Evolutionary conservation across 2,797 vertebrate genomes (phyloP).

Genomic region (Poeciliopsis paucimaculata): DNA sequence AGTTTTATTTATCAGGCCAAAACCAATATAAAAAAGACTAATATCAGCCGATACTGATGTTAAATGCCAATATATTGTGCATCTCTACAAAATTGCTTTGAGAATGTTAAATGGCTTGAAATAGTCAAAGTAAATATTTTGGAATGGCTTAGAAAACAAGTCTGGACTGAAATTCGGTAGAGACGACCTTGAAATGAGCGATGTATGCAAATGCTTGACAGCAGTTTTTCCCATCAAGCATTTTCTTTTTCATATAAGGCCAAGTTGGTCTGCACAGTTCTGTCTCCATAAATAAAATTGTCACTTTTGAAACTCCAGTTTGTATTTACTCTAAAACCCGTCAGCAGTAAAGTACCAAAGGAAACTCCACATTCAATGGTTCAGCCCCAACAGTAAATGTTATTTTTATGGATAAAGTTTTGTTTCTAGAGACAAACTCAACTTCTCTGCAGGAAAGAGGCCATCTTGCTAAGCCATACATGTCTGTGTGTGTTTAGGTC

Average conservation of each 20-base stretch:
- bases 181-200: neutral
- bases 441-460: neutral
- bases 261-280: neutral
- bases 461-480: no score
- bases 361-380: neutral
- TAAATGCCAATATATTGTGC: no score
- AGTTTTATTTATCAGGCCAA: no score
- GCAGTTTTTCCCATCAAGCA: no score
- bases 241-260: neutral
- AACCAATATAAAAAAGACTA: no score
- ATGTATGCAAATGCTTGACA: no score
- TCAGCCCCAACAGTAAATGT: neutral
- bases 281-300: neutral
- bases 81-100: no score
- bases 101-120: neutral
- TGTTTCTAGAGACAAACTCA: neutral
- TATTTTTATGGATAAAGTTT: neutral
- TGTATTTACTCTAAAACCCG: neutral
- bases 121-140: neutral
- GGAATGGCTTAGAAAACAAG: neutral
- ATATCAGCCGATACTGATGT: no score
- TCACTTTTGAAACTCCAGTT: no score
- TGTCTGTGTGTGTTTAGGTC: conserved; percentile 2
- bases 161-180: neutral
- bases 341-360: neutral